Conservation (phyloP, 2,888 invertebrate genomes). For the Drosophila rellima region DNA sequence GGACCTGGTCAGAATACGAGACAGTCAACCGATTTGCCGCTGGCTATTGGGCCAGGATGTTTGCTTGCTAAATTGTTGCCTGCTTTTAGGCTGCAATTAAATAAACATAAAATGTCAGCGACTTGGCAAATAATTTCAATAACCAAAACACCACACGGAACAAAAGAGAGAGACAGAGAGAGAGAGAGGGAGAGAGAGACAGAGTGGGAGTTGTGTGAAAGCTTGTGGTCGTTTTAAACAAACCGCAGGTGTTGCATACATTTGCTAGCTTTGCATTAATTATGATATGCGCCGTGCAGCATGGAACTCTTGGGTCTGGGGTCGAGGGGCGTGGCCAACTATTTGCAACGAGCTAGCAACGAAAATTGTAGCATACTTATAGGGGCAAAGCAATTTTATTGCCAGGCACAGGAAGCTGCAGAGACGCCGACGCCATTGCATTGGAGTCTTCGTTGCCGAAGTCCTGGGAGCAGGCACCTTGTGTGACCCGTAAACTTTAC, state of each 20-base stretch:
- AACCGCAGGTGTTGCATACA: slow-evolving; percentile 86
- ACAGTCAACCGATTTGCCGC: slow-evolving; percentile 17
- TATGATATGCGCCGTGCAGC: slow-evolving; percentile 80
- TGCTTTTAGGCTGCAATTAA: slow-evolving; percentile 65
- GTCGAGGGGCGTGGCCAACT: slow-evolving; percentile 67
- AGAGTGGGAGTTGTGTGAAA: slow-evolving; percentile 15
- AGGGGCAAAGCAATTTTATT: slow-evolving; percentile 73
- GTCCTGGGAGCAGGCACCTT: slow-evolving; percentile 65
- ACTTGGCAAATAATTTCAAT: slow-evolving; percentile 69
- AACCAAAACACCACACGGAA: slow-evolving; percentile 47
- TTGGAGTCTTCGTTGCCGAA: slow-evolving; percentile 14
- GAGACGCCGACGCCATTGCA: slow-evolving; percentile 48
- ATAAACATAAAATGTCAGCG: slow-evolving; percentile 77
- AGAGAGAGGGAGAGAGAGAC: no score
- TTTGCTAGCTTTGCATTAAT: slow-evolving; percentile 86
- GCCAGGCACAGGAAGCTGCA: slow-evolving; percentile 73
- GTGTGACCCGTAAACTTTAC: slow-evolving; percentile 78
- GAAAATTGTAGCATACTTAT: slow-evolving; percentile 75
- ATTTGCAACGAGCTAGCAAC: slow-evolving; percentile 73
- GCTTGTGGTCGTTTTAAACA: slow-evolving; percentile 85
- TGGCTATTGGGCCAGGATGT: slow-evolving; percentile 1
- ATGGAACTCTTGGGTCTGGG: slow-evolving; percentile 1
- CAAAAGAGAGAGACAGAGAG: no score
- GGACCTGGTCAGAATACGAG: slow-evolving; percentile 35
- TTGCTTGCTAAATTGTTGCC: slow-evolving; percentile 32